A percentile compares a stretch with the other conserved stretches of the same genome.
Conservation (phyloP, 2,888 invertebrate genomes). For the Xylophagus ater region DNA sequence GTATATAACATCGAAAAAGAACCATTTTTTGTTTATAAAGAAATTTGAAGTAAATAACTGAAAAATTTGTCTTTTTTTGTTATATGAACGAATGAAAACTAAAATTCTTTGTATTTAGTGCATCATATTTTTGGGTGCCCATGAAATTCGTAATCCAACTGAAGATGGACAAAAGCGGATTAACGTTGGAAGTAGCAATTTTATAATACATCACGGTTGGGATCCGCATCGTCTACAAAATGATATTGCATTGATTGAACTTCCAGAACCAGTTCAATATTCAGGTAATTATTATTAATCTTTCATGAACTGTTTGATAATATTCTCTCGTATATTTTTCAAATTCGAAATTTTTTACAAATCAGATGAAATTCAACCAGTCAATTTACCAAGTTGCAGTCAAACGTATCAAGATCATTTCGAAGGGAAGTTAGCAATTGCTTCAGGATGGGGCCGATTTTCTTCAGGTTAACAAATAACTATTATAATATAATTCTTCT, state of each 20-base stretch:
- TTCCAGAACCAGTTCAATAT: constrained; percentile 30
- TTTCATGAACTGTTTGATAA: neutral
- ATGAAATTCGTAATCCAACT: constrained; percentile 33
- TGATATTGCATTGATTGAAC: constrained; percentile 32
- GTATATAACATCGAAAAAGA: too few relatives aligned
- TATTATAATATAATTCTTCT: neutral
- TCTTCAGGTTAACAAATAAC: constrained; percentile 18
- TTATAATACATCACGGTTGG: constrained; percentile 35
- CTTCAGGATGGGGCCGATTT: constrained; percentile 28
- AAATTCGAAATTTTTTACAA: constrained; percentile 22
- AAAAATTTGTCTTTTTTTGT: too few relatives aligned
- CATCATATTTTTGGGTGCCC: constrained; percentile 32
- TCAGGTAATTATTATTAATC: constrained; percentile 25
- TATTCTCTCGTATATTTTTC: neutral
- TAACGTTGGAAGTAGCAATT: constrained; percentile 28
- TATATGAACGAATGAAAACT: too few relatives aligned
- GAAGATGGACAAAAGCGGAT: constrained; percentile 38
- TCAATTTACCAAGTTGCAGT: constrained; percentile 32
- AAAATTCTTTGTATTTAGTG: neutral
- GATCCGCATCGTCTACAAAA: constrained; percentile 32
- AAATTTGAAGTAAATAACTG: too few relatives aligned
- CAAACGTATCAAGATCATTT: constrained; percentile 21
- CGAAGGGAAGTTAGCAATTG: constrained; percentile 20
- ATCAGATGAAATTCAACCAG: constrained; percentile 36
- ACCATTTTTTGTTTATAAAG: too few relatives aligned